A percentile compares a stretch with the other conserved stretches of the same genome.
phyloP scores from a whole-genome alignment of 2,113 vertebrate genomes.

The Poeciliopsis turrubarensis region DNA sequence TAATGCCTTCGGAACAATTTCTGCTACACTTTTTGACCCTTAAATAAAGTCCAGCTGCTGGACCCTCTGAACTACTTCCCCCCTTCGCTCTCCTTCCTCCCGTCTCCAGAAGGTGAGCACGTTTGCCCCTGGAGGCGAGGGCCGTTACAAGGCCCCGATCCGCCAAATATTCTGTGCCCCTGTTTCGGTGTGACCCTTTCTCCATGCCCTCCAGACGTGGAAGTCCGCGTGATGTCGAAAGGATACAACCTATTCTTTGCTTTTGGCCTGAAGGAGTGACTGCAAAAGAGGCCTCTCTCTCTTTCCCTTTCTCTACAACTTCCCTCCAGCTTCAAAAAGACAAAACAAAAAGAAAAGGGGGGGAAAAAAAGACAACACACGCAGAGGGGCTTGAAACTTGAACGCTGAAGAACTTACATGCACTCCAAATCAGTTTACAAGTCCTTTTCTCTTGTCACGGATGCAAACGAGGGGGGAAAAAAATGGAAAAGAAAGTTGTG shows the following conservation, averaged over 20 bases:
- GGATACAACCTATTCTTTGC: conserved; percentile 52
- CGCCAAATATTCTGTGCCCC: conserved; percentile 38
- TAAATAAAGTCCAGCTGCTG: conserved; percentile 77
- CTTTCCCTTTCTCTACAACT: background rate
- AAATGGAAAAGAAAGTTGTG: conserved; percentile 29
- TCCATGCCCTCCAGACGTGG: conserved; percentile 55
- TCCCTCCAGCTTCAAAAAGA: conserved; percentile 20
- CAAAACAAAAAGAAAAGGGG: conserved; percentile 28
- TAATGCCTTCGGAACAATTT: conserved; percentile 68
- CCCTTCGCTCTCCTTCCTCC: conserved; percentile 34
- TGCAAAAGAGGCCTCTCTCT: conserved; percentile 47
- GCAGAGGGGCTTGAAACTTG: conserved; percentile 56
- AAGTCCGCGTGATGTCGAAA: conserved; percentile 57
- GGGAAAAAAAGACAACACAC: conserved; percentile 48
- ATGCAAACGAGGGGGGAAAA: conserved; percentile 34
- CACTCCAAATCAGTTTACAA: conserved; percentile 60
- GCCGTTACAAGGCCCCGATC: conserved; percentile 34
- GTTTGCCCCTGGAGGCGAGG: conserved; percentile 53
- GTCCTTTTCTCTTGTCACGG: conserved; percentile 41
- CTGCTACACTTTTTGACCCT: conserved; percentile 72
- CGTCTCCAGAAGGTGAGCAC: conserved; percentile 60
- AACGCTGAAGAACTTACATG: conserved; percentile 56
- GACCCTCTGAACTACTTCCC: conserved; percentile 65
- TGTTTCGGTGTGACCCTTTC: conserved; percentile 44
- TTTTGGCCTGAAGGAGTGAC: conserved; percentile 43